Base-by-base conservation (phyloP, 2,888 invertebrate species). In the Frankliniella fusca region DNA sequence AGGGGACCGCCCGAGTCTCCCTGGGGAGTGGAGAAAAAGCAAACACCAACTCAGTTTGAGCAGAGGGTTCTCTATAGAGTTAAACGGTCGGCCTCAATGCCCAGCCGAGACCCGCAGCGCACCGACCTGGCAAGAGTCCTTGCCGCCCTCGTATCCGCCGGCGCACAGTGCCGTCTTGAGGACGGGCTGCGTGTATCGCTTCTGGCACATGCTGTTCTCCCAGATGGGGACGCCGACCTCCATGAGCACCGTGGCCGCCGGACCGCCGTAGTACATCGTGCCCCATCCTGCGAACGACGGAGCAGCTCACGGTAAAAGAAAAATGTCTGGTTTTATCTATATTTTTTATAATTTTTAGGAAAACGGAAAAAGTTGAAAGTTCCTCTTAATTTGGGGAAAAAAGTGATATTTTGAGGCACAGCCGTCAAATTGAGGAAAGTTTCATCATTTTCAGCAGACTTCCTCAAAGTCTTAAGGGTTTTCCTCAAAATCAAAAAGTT, bases 1-100 rank as follows among this genome's bases (percentile, higher is more conserved):
- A 96, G 88, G 0, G 96, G 96, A 0, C 96, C 96, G 18, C 96
- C 96, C 11, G 94, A 95, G 87, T 96, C 95, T 15, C 95, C 95
- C 94, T 94, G 88, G 0, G 87, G 82, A 23, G 23, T 50, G 8
- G 8, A 23, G 11, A 23, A 28, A 27, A n/a, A 28, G n/a, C 48
- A 81, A 80, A 70, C 70, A 81, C 65, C 61, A 49, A 80, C 48
- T 81, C 27, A 84, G 82, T 18, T 49, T 49, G 48, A 38, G 79
- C n/a, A n/a, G n/a, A n/a, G 83, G 50, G 81, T n/a, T 12, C 48
- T 48, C 83, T 80, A 61, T 80, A 61, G 54, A 15, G 28, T 23
- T 80, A 79, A 50, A 48, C 28, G 48, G 5, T 38, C 38, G 38
- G 5, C 38, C 38, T 38, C 38, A 38, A 2, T 2, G 38, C 38